Base-by-base conservation (phyloP, 2,797 vertebrate species). In the Fistularia tabacaria region DNA sequence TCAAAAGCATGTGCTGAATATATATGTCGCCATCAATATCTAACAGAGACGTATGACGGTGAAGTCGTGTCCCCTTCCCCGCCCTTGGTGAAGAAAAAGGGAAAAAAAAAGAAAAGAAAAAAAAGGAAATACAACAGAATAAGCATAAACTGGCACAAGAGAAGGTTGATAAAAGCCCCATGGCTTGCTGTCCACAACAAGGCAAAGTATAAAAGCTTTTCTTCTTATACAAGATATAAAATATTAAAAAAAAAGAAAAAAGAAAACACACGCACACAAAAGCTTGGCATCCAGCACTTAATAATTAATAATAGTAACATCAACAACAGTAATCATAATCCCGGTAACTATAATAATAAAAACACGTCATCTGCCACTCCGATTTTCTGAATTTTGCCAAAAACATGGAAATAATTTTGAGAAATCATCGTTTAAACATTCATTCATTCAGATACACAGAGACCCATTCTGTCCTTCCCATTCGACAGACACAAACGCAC, bases 261-360 rank as follows among this genome's bases (percentile, higher is more conserved):
- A 54, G 71, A 87, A 8, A 40, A 56, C 15, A 12, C 38, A 83
- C 63, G 61, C 81, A 86, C 86, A 77, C 86, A 91, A 90, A 90
- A 89, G 87, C 85, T 87, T 84, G 91, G 89, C 84, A 83, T 84
- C 87, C 87, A 88, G 84, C 79, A 85, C 88, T 78, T 83, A 84
- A 82, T 83, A 84, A 88, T 64, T 85, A 84, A 84, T 83, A 87
- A 82, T 80, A 82, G 62, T 57, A 81, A 86, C 79, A 89, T 80
- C 80, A 85, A 86, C 84, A 83, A 86, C 76, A 86, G 70, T 82
- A 87, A 90, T 84, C 79, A 86, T 82, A 83, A 73, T 84, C 88
- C 73, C 80, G 78, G 85, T 85, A 85, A 83, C 87, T 69, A 88
- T 87, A 85, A 84, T 82, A 83, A 25, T 25, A 25, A 25, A 83